These are phyloP conservation scores for Pygoscelis adeliae DNA, from an alignment of 2,113 vertebrate genomes.

Conservation along the genomic window DNA sequence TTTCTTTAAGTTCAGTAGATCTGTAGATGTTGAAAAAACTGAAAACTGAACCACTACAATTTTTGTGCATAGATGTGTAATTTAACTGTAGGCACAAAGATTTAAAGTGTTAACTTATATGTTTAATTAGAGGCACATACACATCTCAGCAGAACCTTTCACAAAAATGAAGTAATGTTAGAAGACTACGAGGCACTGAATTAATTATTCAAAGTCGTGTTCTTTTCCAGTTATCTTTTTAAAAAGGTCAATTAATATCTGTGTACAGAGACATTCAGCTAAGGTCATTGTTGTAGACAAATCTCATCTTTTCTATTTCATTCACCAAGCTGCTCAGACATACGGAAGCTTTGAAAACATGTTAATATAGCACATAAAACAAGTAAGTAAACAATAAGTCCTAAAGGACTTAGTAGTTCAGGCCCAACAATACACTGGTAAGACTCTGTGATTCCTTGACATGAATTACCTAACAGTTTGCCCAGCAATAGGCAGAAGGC, in stretches of 20 bases:
- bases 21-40: neutral
- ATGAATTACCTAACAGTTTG: neutral
- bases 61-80: neutral
- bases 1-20: neutral
- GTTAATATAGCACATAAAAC: neutral
- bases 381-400: neutral
- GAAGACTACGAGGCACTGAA: neutral
- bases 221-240: neutral
- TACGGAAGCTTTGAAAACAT: neutral
- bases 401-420: neutral
- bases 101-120: neutral
- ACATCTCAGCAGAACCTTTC: neutral
- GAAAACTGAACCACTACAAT: neutral
- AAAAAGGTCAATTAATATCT: neutral
- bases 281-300: neutral
- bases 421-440: neutral
- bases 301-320: neutral
- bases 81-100: neutral
- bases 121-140: neutral
- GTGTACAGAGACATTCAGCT: neutral
- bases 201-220: neutral
- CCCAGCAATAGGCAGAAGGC: neutral
- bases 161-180: neutral
- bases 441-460: neutral
- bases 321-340: neutral